Evolutionary conservation across 2,113 vertebrate species (phyloP).

Genomic region (Lepus timidus): DNA sequence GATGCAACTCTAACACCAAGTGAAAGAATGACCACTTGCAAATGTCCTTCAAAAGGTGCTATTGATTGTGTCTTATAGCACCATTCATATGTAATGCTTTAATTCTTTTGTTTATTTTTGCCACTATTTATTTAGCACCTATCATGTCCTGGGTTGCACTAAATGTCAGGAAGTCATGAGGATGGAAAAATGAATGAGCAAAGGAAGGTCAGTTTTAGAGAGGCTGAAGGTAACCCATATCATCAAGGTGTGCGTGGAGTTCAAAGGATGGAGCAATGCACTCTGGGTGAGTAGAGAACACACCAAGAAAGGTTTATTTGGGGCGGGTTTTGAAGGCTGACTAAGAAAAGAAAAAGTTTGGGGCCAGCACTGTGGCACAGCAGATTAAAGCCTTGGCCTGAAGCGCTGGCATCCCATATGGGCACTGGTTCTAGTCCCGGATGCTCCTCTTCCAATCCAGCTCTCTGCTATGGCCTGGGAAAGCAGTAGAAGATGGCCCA

Average conservation of each 20-base stretch:
- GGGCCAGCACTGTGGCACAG: too few relatives aligned
- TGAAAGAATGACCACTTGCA: not conserved
- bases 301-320: not conserved
- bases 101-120: not conserved
- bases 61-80: not conserved
- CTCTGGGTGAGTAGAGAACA: not conserved
- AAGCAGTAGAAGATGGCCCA: too few relatives aligned
- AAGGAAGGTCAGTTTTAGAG: not conserved
- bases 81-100: not conserved
- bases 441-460: too few relatives aligned
- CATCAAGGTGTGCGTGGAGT: not conserved
- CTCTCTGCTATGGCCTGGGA: too few relatives aligned
- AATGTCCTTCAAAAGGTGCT: not conserved
- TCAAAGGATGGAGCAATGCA: not conserved
- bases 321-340: not conserved
- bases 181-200: not conserved
- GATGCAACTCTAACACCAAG: not conserved
- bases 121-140: not conserved
- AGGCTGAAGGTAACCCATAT: not conserved
- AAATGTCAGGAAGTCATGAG: not conserved
- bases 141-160: not conserved
- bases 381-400: too few relatives aligned
- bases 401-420: too few relatives aligned
- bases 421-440: too few relatives aligned
- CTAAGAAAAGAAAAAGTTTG: not conserved